Base-by-base conservation (phyloP, 2,888 invertebrate species). In the Eristalis intricaria region DNA sequence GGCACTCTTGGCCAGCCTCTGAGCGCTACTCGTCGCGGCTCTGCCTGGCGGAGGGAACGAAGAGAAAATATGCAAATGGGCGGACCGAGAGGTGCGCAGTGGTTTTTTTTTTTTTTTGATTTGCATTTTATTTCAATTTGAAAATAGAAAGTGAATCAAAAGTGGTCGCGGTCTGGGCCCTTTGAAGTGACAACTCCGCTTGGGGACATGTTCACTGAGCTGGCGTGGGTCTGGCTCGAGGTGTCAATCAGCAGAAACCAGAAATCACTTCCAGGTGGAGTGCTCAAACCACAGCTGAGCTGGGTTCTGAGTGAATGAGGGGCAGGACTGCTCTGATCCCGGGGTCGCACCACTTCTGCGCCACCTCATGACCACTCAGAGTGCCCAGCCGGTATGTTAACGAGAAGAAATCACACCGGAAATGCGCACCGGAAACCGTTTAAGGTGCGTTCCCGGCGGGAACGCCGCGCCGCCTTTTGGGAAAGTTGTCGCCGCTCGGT, bases 41-140 rank as follows among this genome's bases (percentile, higher is more conserved):
- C n/a, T n/a, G n/a, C 56, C 11, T 43, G 40, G 2, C 22, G 23
- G 26, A 50, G 23, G 0, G 64, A 50, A 26, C 15, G 69, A 32
- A 65, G 58, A 64, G 64, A 79, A 79, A 79, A 79, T 73, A 79
- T 79, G 79, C 79, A 73, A 79, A 81, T 79, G 26, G 26, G 26
- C 22, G 65, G 35, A 0, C 23, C 22, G 19, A 23, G 40, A 26
- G 68, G 77, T 32, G 32, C 56, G 63, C 77, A 77, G 64, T 56
- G 22, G n/a, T 26, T n/a, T 1, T 0, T 19, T 50, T 56, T 11
- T 4, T 26, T n/a, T 1, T 0, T 19, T 50, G 50, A 68, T 68
- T 68, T 68, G 68, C 68, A 68, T 68, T 68, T 68, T 23, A 22
- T 50, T 65, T 65, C 19, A 35, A 65, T 43, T 71, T 23, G 58